Base-by-base conservation (phyloP, 2,113 vertebrate genomes). In the Mustela nigripes region DNA sequence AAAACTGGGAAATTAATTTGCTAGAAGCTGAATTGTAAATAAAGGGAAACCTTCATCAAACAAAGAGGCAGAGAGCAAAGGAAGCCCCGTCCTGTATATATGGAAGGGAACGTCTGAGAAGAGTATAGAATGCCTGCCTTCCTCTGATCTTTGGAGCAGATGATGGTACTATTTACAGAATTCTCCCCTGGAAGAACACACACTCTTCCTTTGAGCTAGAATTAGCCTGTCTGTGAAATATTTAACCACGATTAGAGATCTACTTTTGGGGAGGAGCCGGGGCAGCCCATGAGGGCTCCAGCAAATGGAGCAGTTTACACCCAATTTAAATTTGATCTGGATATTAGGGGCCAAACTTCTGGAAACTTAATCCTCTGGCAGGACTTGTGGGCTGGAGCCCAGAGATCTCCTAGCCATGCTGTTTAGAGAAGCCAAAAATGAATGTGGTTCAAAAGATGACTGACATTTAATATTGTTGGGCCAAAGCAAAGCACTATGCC, bases 271-370 rank as follows among this genome's bases (percentile, higher is more conserved):
- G 33, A 79, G 12, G 18, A 48, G 12, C 28, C 33, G 33, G 22
- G 22, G n/a, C 19, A 91, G 50, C 33, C 63, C 12, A 8, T 53
- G 78, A 45, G 24, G 63, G 80, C 79, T 53, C 56, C 33, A 92
- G 81, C 0, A 16, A 94, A 95, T 24, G 50, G 24, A 85, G 79
- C 28, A 95, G 58, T 80, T 85, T 92, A n/a, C 22, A 89, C 65
- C 63, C 79, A 94, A 74, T 60, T 89, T 95, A 95, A 94, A 92
- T 92, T 76, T 92, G 91, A 95, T 92, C 91, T 81, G 88, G 11
- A 80, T 31, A 50, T 18, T 4, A 60, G 33, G 74, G 48, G 63
- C 48, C 91, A 92, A 89, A 94, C n/a, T 92, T 97, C 60, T 76
- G 39, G 88, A 94, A 97, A 92, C 8, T 33, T 84, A 95, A 89